These are phyloP conservation scores for Euproctis similis DNA, from an alignment of 2,888 invertebrate species.

Conservation along the genomic window DNA sequence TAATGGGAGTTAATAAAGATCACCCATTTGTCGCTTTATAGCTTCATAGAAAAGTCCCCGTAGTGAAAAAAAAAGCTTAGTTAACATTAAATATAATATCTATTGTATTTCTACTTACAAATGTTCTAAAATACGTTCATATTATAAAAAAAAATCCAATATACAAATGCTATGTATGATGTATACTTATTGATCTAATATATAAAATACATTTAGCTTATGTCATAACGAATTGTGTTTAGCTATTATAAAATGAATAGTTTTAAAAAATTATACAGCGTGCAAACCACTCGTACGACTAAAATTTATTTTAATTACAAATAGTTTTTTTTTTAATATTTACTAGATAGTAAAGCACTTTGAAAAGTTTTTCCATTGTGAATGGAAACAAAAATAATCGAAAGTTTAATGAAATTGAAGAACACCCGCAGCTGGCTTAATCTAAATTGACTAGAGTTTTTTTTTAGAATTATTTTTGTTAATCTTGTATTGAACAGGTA, in stretches of 20 bases:
- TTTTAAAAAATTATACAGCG: constrained; percentile 29
- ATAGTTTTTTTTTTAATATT: constrained; percentile 59
- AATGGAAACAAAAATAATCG: constrained; percentile 37
- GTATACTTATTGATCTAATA: constrained; percentile 52
- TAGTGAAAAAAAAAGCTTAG: constrained; percentile 24
- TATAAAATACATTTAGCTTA: constrained; percentile 70
- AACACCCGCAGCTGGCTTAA: constrained; percentile 38
- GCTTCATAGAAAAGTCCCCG: constrained; percentile 14
- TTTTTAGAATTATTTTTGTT: constrained; percentile 14
- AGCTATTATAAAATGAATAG: constrained; percentile 28
- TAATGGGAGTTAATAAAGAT: too few species aligned
- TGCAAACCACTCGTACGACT: constrained; percentile 66
- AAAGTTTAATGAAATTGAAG: too few species aligned
- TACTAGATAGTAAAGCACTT: constrained; percentile 76
- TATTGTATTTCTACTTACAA: constrained; percentile 45
- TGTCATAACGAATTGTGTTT: constrained; percentile 59
- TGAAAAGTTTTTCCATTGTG: constrained; percentile 62
- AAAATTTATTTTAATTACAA: constrained; percentile 66
- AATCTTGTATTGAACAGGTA: too few species aligned
- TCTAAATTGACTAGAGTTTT: constrained; percentile 67
- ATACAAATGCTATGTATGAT: constrained; percentile 68
- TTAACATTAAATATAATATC: constrained; percentile 23
- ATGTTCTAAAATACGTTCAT: constrained; percentile 54
- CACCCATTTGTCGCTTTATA: too few species aligned
- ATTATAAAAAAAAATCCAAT: constrained; percentile 55